A percentile compares a stretch with the other conserved stretches of the same genome.
These are phyloP conservation scores for Akabosia matsudoensis DNA, from an alignment of 1,140 invertebrate species.

Conservation along the genomic window DNA sequence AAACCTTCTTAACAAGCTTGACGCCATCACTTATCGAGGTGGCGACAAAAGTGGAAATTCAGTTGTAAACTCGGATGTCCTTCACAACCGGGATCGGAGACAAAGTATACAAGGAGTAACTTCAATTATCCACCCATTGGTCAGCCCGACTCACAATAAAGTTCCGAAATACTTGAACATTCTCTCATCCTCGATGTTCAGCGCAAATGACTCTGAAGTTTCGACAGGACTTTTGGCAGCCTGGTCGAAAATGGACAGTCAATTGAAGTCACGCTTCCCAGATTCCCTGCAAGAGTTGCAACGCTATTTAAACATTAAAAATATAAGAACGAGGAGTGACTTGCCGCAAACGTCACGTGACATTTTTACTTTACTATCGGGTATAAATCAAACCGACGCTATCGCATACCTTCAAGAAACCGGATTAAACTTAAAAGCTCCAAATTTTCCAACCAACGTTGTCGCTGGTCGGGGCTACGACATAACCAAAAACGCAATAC, in stretches of 20 bases:
- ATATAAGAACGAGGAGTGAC: not conserved
- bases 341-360: constrained; percentile 20
- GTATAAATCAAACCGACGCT: constrained; percentile 14
- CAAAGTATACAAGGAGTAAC: constrained; percentile 8
- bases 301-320: constrained; percentile 19
- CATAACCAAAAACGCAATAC: not conserved
- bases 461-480: too few relatives aligned
- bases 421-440: not conserved
- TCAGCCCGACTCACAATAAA: constrained; percentile 3
- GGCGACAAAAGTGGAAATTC: constrained; percentile 14
- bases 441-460: not conserved
- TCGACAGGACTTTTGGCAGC: not conserved
- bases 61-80: not conserved
- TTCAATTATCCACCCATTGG: not conserved
- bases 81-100: constrained; percentile 10
- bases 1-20: constrained; percentile 30
- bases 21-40: not conserved
- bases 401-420: not conserved
- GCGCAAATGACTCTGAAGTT: not conserved
- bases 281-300: constrained; percentile 20
- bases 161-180: constrained; percentile 23
- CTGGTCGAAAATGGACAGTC: not conserved
- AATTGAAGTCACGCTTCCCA: constrained; percentile 12
- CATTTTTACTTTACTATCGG: constrained; percentile 22
- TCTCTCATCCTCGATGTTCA: not conserved